phyloP scores from a whole-genome alignment of 2,888 invertebrate species.

The Margaritifera margaritifera region DNA sequence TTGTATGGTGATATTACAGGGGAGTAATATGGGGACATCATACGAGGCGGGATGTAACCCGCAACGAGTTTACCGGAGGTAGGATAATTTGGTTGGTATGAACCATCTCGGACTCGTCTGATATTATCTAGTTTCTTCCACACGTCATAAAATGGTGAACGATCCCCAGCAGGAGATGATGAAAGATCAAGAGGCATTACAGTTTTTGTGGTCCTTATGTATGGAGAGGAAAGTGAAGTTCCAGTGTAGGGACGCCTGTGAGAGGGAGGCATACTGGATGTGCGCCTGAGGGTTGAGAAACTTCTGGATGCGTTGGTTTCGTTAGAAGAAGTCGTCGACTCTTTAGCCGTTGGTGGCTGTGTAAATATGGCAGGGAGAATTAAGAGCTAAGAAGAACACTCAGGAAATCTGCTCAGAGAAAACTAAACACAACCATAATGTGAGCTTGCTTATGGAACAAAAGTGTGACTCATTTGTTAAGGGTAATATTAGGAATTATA shows the following conservation, averaged over 20 bases:
- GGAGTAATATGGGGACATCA: slow-evolving; percentile 15
- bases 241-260: slow-evolving; percentile 20
- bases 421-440: too few species aligned
- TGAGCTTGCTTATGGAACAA: too few species aligned
- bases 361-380: slow-evolving; percentile 1
- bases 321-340: not conserved
- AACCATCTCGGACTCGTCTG: slow-evolving; percentile 15
- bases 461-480: too few species aligned
- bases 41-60: not conserved
- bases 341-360: slow-evolving; percentile 11
- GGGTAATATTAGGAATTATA: too few species aligned
- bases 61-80: not conserved
- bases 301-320: slow-evolving; percentile 3
- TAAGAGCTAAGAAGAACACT: not conserved
- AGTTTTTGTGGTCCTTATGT: slow-evolving; percentile 21
- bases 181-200: slow-evolving; percentile 10
- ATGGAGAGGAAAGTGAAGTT: slow-evolving; percentile 4
- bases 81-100: slow-evolving; percentile 31
- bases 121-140: slow-evolving; percentile 19
- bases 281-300: not conserved
- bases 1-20: slow-evolving; percentile 22
- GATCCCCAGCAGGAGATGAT: not conserved
- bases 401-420: too few species aligned
- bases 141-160: slow-evolving; percentile 22
- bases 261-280: too few species aligned